Conservation (phyloP, 2,888 invertebrate genomes). For the Macrophya annulata region DNA sequence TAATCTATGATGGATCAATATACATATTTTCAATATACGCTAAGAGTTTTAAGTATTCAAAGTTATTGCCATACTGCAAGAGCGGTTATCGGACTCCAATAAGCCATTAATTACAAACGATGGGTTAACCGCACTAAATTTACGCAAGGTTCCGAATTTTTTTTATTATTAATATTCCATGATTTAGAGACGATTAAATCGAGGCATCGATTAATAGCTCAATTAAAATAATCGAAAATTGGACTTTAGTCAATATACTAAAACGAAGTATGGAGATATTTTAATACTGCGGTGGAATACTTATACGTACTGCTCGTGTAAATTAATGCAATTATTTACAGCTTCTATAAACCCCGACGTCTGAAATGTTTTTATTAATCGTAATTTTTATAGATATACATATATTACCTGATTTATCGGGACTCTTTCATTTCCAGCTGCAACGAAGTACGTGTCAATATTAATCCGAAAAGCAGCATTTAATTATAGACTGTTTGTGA, state of each 20-base stretch:
- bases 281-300: neutral
- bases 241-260: neutral
- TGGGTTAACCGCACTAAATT: neutral
- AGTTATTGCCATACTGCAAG: neutral
- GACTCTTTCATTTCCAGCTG: neutral
- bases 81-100: neutral
- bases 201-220: neutral
- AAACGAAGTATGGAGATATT: neutral
- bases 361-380: neutral
- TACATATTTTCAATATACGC: neutral
- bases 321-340: neutral
- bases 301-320: neutral
- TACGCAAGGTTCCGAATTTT: neutral
- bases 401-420: neutral
- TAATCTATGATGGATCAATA: neutral
- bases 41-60: neutral
- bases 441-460: neutral
- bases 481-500: neutral
- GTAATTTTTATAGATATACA: neutral
- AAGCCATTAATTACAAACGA: neutral
- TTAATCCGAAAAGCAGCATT: neutral
- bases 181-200: neutral
- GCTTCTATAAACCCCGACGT: neutral
- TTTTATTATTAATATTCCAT: neutral
- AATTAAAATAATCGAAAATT: neutral